These are phyloP conservation scores for Oncorhynchus clarkii DNA, from an alignment of 2,113 vertebrate species.

Conservation along the genomic window DNA sequence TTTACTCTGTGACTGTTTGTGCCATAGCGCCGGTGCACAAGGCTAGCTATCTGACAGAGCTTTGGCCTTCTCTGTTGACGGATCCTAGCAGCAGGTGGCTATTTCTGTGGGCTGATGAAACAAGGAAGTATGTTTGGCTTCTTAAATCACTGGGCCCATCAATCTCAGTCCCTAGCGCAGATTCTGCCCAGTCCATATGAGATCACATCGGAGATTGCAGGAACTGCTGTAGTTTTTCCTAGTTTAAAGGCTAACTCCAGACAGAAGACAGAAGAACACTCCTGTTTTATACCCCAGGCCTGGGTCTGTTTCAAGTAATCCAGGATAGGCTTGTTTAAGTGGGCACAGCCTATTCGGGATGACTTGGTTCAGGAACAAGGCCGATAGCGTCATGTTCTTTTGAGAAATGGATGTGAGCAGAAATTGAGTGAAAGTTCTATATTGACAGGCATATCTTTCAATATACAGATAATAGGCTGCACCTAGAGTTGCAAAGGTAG, in stretches of 20 bases:
- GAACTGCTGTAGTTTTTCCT: slow-evolving; percentile 32
- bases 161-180: slow-evolving; percentile 52
- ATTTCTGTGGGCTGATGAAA: slow-evolving; percentile 72
- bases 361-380: slow-evolving; percentile 89
- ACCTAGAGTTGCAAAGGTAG: too few species aligned
- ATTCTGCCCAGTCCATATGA: slow-evolving; percentile 30
- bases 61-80: slow-evolving; percentile 58
- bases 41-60: slow-evolving; percentile 56
- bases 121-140: slow-evolving; percentile 60
- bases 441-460: not conserved
- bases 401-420: slow-evolving; percentile 13
- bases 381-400: slow-evolving; percentile 47
- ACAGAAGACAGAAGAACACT: slow-evolving; percentile 37
- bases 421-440: not conserved
- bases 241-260: slow-evolving; percentile 42
- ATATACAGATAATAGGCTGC: not conserved
- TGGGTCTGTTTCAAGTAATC: slow-evolving; percentile 97
- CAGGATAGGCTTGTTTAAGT: slow-evolving; percentile 95
- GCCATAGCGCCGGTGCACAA: not conserved
- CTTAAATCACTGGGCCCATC: slow-evolving; percentile 61
- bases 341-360: slow-evolving; percentile 90
- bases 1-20: not conserved
- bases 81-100: slow-evolving; percentile 69
- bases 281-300: slow-evolving; percentile 54
- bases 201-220: slow-evolving; percentile 18